Conservation (phyloP, 2,113 vertebrate genomes). For the Paralichthys olivaceus region DNA sequence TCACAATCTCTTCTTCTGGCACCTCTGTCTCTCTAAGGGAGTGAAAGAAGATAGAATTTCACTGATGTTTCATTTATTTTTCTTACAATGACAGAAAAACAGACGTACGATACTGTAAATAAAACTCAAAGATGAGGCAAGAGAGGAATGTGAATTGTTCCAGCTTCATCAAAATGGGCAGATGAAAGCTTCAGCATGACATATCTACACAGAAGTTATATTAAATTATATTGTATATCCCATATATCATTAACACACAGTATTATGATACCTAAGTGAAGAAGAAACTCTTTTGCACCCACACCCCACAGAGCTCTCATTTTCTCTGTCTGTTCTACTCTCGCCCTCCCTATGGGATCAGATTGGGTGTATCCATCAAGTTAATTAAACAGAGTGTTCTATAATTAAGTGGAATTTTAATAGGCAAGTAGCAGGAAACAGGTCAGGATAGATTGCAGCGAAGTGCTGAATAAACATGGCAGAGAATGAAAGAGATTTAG, state of each 20-base stretch:
- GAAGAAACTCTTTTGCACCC: slow-evolving; percentile 36
- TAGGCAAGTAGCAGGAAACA: slow-evolving; percentile 73
- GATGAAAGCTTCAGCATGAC: not conserved
- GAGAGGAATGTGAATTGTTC: slow-evolving; percentile 4
- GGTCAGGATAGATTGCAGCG: slow-evolving; percentile 72
- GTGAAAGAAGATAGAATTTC: slow-evolving; percentile 3
- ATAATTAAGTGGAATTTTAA: slow-evolving; percentile 82
- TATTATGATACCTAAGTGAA: slow-evolving; percentile 8
- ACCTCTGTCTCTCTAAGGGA: slow-evolving; percentile 32
- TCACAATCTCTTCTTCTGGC: slow-evolving; percentile 27
- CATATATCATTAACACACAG: slow-evolving; percentile 33
- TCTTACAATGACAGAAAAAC: slow-evolving; percentile 1
- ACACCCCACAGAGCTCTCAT: slow-evolving; percentile 28
- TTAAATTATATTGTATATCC: not conserved
- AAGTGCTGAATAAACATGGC: slow-evolving; percentile 77
- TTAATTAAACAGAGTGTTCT: slow-evolving; percentile 79
- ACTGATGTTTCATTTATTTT: not conserved
- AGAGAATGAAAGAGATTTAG: slow-evolving; percentile 65
- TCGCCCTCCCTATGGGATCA: slow-evolving; percentile 67
- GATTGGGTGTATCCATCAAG: slow-evolving; percentile 73
- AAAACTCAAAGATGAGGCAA: not conserved
- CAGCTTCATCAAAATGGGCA: not conserved
- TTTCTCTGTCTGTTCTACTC: slow-evolving; percentile 50
- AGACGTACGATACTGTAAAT: not conserved
- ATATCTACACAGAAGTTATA: not conserved